These are phyloP conservation scores for Serrognathus titanus DNA, from an alignment of 2,888 invertebrate species.

Conservation along the genomic window DNA sequence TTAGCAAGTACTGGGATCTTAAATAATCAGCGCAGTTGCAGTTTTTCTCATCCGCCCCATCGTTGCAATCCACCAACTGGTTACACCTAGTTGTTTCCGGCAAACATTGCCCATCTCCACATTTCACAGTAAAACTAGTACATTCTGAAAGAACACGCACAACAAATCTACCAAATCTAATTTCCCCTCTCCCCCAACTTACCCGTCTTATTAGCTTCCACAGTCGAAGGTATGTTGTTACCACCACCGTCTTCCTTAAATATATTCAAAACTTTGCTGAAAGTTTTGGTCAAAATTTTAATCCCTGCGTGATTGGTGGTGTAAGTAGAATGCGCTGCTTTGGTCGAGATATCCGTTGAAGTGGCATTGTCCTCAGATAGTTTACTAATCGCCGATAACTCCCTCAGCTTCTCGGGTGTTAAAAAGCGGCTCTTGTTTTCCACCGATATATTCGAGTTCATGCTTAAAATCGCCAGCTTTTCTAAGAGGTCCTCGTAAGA, in stretches of 20 bases:
- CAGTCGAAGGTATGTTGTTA: conserved; percentile 19
- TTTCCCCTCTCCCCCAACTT: conserved; percentile 2
- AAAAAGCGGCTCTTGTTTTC: conserved; percentile 29
- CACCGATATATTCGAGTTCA: conserved; percentile 30
- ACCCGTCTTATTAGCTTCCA: conserved; percentile 35
- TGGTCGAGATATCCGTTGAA: conserved; percentile 55
- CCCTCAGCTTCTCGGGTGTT: conserved; percentile 46
- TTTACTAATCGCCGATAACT: conserved; percentile 57
- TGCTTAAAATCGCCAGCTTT: conserved; percentile 16
- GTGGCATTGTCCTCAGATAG: conserved; percentile 55
- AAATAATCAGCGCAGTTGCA: conserved; percentile 76
- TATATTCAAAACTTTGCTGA: conserved; percentile 54
- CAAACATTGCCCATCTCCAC: conserved; percentile 63
- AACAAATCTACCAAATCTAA: background rate
- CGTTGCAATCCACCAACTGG: conserved; percentile 65
- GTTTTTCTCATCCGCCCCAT: conserved; percentile 67
- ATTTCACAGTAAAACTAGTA: conserved; percentile 55
- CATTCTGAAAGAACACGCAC: conserved; percentile 36
- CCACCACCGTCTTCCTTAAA: conserved; percentile 44
- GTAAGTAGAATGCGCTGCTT: conserved; percentile 57
- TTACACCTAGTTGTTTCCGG: conserved; percentile 66
- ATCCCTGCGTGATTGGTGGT: conserved; percentile 63
- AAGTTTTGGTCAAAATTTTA: conserved; percentile 63
- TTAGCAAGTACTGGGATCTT: conserved; percentile 62
- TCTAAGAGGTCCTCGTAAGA: background rate